These are phyloP conservation scores for Danio kyathit DNA, from an alignment of 2,797 vertebrate species.

Conservation along the genomic window DNA sequence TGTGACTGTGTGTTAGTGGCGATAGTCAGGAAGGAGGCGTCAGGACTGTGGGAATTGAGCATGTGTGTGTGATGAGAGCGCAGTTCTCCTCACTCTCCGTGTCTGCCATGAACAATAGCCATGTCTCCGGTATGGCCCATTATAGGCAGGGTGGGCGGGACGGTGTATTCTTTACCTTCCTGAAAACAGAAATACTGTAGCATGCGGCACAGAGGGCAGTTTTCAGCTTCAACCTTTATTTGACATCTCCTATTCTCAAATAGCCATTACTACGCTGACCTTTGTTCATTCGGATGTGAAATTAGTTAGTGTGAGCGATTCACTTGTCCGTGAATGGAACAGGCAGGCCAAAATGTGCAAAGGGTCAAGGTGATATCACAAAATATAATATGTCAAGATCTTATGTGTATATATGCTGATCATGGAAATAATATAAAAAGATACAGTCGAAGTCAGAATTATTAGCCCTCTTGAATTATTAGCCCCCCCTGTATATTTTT, in stretches of 20 bases:
- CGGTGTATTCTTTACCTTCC: constrained; percentile 61
- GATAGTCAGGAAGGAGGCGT: constrained; percentile 60
- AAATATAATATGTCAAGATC: not conserved
- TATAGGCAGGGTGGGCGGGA: constrained; percentile 46
- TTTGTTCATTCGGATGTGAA: constrained; percentile 5
- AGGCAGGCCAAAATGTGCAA: not conserved
- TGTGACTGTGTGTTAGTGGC: constrained; percentile 46
- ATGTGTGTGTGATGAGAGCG: constrained; percentile 40
- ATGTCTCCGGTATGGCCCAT: constrained; percentile 51
- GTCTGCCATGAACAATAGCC: constrained; percentile 61
- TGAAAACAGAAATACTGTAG: constrained; percentile 55
- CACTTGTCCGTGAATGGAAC: not conserved
- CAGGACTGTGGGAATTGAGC: constrained; percentile 39
- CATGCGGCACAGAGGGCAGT: constrained; percentile 40
- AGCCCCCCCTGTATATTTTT: no score
- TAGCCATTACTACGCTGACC: not conserved
- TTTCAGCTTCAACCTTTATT: constrained; percentile 33
- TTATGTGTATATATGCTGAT: not conserved
- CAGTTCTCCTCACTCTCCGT: constrained; percentile 43
- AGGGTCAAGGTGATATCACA: not conserved
- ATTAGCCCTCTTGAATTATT: no score
- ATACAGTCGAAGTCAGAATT: no score
- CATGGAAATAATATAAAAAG: no score
- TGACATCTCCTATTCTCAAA: constrained; percentile 35
- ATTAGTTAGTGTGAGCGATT: not conserved